A percentile compares a stretch with the other conserved stretches of the same genome.
Conservation (phyloP, 2,888 invertebrate species). For the Agrotis exclamationis region DNA sequence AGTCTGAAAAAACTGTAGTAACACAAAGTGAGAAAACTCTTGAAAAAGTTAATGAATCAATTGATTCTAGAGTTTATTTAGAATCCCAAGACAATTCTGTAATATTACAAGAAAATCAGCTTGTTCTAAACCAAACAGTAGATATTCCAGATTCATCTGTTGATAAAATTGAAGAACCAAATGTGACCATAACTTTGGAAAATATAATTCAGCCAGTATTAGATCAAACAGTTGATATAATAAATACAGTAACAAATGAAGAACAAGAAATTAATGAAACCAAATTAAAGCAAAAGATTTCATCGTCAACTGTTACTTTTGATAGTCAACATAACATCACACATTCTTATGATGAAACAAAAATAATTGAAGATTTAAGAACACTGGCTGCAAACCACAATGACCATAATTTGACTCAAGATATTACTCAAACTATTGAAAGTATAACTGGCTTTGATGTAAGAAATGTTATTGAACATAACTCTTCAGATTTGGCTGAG, state of each 20-base stretch:
- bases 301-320: neutral
- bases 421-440: constrained; percentile 14
- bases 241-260: constrained; percentile 1
- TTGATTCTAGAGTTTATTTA: neutral
- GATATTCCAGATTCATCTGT: neutral
- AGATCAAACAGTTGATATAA: constrained; percentile 36
- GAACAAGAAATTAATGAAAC: constrained; percentile 26
- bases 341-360: constrained; percentile 18
- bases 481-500: constrained; percentile 3
- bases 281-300: constrained; percentile 12
- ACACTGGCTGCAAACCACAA: neutral
- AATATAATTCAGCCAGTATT: constrained; percentile 11
- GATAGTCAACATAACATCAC: constrained; percentile 7
- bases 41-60: constrained; percentile 18
- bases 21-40: neutral
- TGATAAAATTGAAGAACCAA: constrained; percentile 2
- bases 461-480: constrained; percentile 1
- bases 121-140: constrained; percentile 21
- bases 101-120: constrained; percentile 6
- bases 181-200: constrained; percentile 21
- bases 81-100: constrained; percentile 2
- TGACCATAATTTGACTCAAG: constrained; percentile 7
- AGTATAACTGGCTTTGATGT: constrained; percentile 7
- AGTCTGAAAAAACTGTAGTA: neutral
- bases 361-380: constrained; percentile 14